Percentiles rank a stretch among this genome's conserved stretches.
phyloP scores from a whole-genome alignment of 37 sponge, comb jelly and placozoan genomes.

The Ephydatia muelleri region DNA sequence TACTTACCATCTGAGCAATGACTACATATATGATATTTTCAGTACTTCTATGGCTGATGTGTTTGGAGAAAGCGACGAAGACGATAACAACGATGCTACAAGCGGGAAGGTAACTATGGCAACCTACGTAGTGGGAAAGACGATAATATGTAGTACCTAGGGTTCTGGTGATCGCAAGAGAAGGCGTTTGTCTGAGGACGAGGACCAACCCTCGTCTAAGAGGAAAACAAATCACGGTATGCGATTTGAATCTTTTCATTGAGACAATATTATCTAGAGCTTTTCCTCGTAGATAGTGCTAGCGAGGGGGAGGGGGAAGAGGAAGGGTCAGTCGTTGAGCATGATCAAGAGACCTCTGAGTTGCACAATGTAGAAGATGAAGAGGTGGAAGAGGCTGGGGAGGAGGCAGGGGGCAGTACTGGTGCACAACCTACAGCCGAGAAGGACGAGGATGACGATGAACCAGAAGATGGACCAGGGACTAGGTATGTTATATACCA shows the following conservation, averaged over 20 bases:
- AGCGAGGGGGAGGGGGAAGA: constrained; percentile 21
- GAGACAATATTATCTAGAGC: not conserved
- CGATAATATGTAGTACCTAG: not conserved
- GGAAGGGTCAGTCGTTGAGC: constrained; percentile 5
- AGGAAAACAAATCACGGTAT: not conserved
- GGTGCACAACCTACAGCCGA: not conserved
- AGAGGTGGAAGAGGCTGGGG: constrained; percentile 15
- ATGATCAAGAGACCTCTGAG: not conserved
- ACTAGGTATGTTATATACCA: not conserved
- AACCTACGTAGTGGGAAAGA: no score
- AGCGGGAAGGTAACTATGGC: not conserved
- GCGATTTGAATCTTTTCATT: not conserved
- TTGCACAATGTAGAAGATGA: constrained; percentile 23
- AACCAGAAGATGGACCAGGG: constrained; percentile 20
- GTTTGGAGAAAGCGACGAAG: not conserved
- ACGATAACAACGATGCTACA: not conserved
- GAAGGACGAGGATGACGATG: constrained; percentile 31
- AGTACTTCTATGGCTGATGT: not conserved
- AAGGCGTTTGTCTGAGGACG: not conserved
- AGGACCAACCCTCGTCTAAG: not conserved
- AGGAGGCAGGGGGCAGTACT: not conserved
- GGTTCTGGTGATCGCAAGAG: not conserved
- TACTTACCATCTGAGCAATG: not conserved
- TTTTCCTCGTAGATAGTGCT: not conserved
- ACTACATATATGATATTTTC: not conserved